Percentiles rank a stretch among this genome's conserved stretches.
phyloP scores from a whole-genome alignment of 2,888 invertebrate genomes.

The Lithodes maja region DNA sequence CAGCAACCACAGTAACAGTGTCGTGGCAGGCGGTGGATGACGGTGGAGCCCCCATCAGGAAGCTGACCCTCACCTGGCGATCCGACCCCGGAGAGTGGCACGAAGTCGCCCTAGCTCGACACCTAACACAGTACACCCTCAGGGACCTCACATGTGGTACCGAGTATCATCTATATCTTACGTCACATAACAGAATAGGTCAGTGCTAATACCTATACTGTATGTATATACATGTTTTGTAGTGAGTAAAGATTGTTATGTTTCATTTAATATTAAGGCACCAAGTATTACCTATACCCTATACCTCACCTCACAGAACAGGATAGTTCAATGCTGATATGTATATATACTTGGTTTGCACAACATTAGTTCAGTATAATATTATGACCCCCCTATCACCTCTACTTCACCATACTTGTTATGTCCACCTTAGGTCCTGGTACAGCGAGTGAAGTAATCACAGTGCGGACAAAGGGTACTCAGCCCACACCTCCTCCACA shows the following conservation, averaged over 20 bases:
- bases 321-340: too few relatives aligned
- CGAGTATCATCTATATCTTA: slow-evolving; percentile 66
- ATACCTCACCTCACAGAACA: too few relatives aligned
- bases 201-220: slow-evolving; percentile 11
- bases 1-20: slow-evolving; percentile 60
- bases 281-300: too few relatives aligned
- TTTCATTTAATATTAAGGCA: too few relatives aligned
- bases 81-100: slow-evolving; percentile 59
- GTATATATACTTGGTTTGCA: too few relatives aligned
- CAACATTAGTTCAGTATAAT: too few relatives aligned
- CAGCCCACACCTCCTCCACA: slow-evolving; percentile 69
- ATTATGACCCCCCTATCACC: too few relatives aligned
- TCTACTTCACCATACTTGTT: neutral
- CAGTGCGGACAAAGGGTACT: neutral
- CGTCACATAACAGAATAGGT: neutral
- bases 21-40: slow-evolving; percentile 23
- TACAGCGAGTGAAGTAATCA: slow-evolving; percentile 70
- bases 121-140: slow-evolving; percentile 65
- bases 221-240: too few relatives aligned
- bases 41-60: slow-evolving; percentile 67
- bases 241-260: too few relatives aligned
- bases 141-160: slow-evolving; percentile 66
- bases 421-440: slow-evolving; percentile 53
- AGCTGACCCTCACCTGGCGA: slow-evolving; percentile 41
- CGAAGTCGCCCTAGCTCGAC: slow-evolving; percentile 59